Percentiles rank a stretch among this genome's conserved stretches.
phyloP scores from a whole-genome alignment of 1,140 invertebrate genomes.

The Eupristina koningsbergeri region DNA sequence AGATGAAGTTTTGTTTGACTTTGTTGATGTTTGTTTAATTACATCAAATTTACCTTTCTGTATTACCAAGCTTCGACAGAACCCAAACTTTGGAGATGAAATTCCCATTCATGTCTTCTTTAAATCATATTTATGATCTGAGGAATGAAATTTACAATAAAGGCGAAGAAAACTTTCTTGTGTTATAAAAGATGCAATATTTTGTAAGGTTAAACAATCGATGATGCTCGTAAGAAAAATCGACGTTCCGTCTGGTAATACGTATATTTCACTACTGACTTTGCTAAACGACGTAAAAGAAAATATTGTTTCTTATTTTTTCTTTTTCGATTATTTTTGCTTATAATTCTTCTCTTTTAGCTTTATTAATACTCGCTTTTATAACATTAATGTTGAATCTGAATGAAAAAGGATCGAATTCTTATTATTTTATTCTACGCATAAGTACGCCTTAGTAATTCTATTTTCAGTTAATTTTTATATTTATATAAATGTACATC shows the following conservation, averaged over 20 bases:
- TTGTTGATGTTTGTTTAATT: conserved; percentile 44
- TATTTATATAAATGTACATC: no score
- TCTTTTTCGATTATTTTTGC: not conserved
- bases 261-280: not conserved
- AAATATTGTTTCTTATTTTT: not conserved
- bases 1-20: conserved; percentile 38
- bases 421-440: no score
- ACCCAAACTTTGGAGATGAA: conserved; percentile 27
- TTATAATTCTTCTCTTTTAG: not conserved
- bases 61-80: not conserved
- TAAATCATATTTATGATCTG: conserved; percentile 16
- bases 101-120: not conserved
- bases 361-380: not conserved
- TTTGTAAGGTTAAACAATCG: conserved; percentile 10
- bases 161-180: not conserved
- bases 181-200: conserved; percentile 5
- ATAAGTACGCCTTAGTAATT: no score
- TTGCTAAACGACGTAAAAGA: not conserved
- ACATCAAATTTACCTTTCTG: conserved; percentile 33
- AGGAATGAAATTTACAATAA: conserved; percentile 13
- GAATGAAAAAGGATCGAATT: no score
- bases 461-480: no score
- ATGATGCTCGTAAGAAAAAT: not conserved
- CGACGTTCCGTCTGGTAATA: conserved; percentile 6
- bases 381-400: not conserved